phyloP scores from a whole-genome alignment of 2,113 vertebrate species.

The Antechinus flavipes region DNA sequence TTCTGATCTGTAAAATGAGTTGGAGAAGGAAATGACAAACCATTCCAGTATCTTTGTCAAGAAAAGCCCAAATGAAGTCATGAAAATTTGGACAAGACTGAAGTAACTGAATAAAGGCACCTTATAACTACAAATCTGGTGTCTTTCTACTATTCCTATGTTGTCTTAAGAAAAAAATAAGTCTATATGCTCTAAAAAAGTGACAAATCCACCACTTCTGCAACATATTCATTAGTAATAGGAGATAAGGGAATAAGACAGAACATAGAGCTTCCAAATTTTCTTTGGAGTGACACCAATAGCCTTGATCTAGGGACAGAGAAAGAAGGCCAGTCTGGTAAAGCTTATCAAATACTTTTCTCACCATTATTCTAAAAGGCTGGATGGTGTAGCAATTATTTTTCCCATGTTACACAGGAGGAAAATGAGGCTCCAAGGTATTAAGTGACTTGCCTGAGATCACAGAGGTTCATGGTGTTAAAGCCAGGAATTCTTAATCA shows the following conservation, averaged over 20 bases:
- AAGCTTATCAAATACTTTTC: not conserved
- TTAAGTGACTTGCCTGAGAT: not conserved
- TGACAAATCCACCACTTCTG: not conserved
- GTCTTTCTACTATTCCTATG: not conserved
- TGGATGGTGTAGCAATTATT: not conserved
- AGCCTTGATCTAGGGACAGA: not conserved
- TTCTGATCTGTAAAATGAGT: too few species aligned
- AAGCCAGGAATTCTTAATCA: not conserved
- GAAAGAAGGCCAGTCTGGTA: not conserved
- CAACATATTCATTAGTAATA: not conserved
- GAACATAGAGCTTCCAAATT: not conserved
- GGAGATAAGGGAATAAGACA: not conserved
- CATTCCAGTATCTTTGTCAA: too few species aligned
- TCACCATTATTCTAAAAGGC: not conserved
- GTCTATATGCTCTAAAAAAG: not conserved
- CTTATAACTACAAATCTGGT: not conserved
- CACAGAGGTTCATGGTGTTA: not conserved
- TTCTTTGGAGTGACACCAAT: not conserved
- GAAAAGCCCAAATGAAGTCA: too few species aligned
- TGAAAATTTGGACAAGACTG: too few species aligned
- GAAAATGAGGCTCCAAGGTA: not conserved
- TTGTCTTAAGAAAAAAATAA: not conserved
- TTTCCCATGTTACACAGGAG: not conserved
- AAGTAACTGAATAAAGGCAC: too few species aligned
- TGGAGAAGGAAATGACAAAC: too few species aligned